Evolutionary conservation across 2,888 invertebrate genomes (phyloP), one percentile per base, ranked within the genome.

Genomic region (Falcaria lacertinaria): DNA sequence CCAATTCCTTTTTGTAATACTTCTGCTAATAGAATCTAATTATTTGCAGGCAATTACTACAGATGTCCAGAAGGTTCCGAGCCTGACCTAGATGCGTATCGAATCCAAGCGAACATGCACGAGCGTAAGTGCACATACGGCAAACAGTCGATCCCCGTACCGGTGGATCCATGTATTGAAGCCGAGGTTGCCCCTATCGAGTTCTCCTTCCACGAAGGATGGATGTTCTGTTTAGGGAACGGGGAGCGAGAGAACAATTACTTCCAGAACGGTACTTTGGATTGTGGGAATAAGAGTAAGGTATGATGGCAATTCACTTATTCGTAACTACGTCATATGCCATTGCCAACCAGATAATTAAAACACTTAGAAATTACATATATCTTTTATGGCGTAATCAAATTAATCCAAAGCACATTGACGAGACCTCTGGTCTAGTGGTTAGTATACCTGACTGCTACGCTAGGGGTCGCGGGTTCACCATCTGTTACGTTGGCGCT

Each of bases 201-300:
- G 48, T 89, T 82, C 43, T 89, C 89, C 0, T 89, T 84, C 50
- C 74, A 81, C 38, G 88, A 88, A 59, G 89, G 89, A 4, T 89
- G 89, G 89, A 83, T 83, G 85, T 88, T 89, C 52, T 89, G 89
- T 46, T 72, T 89, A 11, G 89, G 89, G 1, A 83, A 77, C 48
- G 89, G 87, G 2, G 89, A 89, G 33, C 70, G 89, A 42, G 89
- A 88, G 48, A 83, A 80, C 41, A 87, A 84, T 53, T 88, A 88
- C 48, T 88, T 85, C 43, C 75, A 74, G 48, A 89, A 89, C 45
- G 89, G 89, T 1, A 86, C 88, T 22, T 64, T 89, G 42, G 89
- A 89, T 51, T 89, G 89, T 52, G 89, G 89, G 2, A 79, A 82
- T 52, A 89, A 85, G 66, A 74, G 80, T 1, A 87, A 85, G 72